Evolutionary conservation across 2,797 vertebrate genomes (phyloP).

Genomic region (Coregonus suidteri): DNA sequence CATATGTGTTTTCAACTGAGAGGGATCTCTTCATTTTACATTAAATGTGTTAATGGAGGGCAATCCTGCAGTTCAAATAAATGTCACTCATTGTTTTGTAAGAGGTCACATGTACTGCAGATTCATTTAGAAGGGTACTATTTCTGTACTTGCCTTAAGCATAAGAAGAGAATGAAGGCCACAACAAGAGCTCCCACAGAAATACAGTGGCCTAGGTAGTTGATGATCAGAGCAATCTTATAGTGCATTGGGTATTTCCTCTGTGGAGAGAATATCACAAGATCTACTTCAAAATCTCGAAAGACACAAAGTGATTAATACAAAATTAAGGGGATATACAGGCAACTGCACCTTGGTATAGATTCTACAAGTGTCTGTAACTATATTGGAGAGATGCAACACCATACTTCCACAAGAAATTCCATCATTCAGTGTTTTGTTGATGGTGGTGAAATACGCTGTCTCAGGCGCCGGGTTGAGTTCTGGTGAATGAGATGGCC

Average conservation of each 20-base stretch:
- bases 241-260: slow-evolving; percentile 94
- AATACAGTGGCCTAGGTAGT: slow-evolving; percentile 97
- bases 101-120: slow-evolving; percentile 47
- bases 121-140: slow-evolving; percentile 52
- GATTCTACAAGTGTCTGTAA: neutral
- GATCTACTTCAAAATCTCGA: neutral
- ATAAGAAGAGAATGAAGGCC: slow-evolving; percentile 95
- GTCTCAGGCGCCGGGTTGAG: no score
- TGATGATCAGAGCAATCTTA: slow-evolving; percentile 92
- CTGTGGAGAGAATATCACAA: slow-evolving; percentile 61
- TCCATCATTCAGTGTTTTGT: no score
- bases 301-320: neutral
- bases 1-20: neutral
- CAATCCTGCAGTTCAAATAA: slow-evolving; percentile 36
- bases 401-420: no score
- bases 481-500: no score
- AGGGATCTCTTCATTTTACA: slow-evolving; percentile 49
- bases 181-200: slow-evolving; percentile 91
- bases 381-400: no score
- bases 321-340: neutral
- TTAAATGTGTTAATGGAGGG: slow-evolving; percentile 55
- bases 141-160: slow-evolving; percentile 88
- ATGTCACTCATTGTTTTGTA: slow-evolving; percentile 52
- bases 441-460: no score
- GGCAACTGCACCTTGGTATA: neutral